A percentile compares a stretch with the other conserved stretches of the same genome.
Conservation (phyloP, 2,888 invertebrate species). For the Drosophila acutilabella region DNA sequence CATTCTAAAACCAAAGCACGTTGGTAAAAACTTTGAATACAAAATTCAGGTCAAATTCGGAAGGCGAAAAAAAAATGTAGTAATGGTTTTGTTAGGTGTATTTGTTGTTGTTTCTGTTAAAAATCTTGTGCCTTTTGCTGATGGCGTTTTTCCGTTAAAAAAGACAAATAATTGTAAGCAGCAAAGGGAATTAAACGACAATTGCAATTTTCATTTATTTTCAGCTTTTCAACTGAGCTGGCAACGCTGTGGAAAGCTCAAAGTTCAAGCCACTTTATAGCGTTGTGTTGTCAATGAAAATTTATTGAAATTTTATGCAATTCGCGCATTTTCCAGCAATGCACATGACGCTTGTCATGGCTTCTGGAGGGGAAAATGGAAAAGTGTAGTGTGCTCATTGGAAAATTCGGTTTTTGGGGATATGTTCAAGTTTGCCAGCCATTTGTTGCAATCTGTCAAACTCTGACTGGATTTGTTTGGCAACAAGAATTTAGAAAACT, state of each 20-base stretch:
- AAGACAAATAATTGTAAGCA: background rate
- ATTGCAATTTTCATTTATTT: conserved; percentile 51
- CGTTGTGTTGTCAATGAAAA: conserved; percentile 26
- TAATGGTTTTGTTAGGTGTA: conserved; percentile 10
- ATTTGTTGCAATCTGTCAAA: conserved; percentile 32
- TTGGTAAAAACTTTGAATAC: conserved; percentile 40
- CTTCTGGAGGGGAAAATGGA: background rate
- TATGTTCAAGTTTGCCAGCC: conserved; percentile 27
- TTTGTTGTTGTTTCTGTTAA: too few relatives aligned
- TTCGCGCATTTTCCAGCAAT: conserved; percentile 58
- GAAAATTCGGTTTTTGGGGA: conserved; percentile 17
- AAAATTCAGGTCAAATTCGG: conserved; percentile 27
- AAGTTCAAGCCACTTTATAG: conserved; percentile 8
- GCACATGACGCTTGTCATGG: background rate
- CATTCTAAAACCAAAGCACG: conserved; percentile 53
- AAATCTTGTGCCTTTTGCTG: background rate
- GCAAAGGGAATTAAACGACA: background rate
- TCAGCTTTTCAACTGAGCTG: conserved; percentile 57
- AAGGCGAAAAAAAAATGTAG: background rate
- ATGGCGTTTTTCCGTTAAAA: background rate
- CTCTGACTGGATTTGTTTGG: conserved; percentile 3
- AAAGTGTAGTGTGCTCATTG: background rate
- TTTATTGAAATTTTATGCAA: conserved; percentile 74
- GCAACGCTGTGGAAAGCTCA: conserved; percentile 40
- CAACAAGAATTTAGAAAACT: conserved; percentile 20